Evolutionary conservation across 2,113 vertebrate genomes (phyloP), one percentile per base, ranked within the genome.

Genomic region (Leucopsar rothschildi): DNA sequence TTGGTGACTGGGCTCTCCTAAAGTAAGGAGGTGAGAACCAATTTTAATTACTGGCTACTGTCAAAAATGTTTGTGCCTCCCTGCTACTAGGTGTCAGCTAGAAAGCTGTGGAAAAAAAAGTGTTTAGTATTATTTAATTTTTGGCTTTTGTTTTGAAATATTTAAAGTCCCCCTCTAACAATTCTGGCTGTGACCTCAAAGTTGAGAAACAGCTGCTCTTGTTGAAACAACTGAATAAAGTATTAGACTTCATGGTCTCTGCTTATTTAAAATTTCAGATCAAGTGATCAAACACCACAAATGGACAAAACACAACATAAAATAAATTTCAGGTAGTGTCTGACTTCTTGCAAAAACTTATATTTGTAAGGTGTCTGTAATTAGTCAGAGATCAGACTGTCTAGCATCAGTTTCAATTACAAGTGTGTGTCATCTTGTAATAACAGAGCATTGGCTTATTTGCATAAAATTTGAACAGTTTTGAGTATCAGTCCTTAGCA

Each of bases 41-140:
- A 10, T 42, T 69, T 63, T 50, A 40, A 24, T 68, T 76, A 53
- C 12, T 84, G 59, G 2, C 45, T 84, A 59, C 40, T 57, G 17
- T 53, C 81, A 19, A 40, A 68, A 63, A 15, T 55, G 2, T 52
- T 59, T 82, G 12, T 63, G 17, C 31, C 24, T 86, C 77, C 7
- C 19, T 91, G 11, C 37, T 81, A 6, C 31, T 39, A 53, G 24
- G 37, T 69, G 28, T 52, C 69, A 65, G 11, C 40, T 73, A 56
- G 50, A 70, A 81, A 70, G 19, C 31, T 22, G 15, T 12, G 8
- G 6, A 33, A 33, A 64, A 13, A 87, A 13, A 87, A 10, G 17
- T 29, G 5, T 63, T 60, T 12, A 18, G 5, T 7, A 5, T 57
- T 81, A 22, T 0, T 0, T 69, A 40, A 33, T 42, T 28, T 61